Evolutionary conservation across 2,888 invertebrate species (phyloP), one percentile per base, ranked within the genome.

Genomic region (Agrochola lychnidis): DNA sequence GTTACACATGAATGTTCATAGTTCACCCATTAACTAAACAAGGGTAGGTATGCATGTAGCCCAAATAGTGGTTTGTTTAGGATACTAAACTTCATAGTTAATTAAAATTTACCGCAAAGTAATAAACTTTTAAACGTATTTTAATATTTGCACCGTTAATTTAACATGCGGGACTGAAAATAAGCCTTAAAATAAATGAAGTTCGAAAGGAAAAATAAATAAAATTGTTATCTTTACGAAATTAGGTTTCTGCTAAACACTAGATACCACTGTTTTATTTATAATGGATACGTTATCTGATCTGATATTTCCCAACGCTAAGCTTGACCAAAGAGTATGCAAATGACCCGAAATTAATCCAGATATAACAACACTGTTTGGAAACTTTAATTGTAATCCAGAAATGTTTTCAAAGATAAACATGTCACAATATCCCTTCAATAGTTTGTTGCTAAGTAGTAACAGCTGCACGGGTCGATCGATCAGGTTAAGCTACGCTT

Each of bases 11-110:
- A 25, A 14, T n/a, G 30, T 48, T 57, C 9, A 51, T n/a, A 68
- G 56, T 81, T 68, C 45, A n/a, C n/a, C 48, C 56, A 73, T 73
- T 63, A 51, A 62, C 25, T 30, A 1, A 30, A n/a, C n/a, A n/a
- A n/a, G n/a, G n/a, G n/a, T n/a, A n/a, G n/a, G n/a, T n/a, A n/a
- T n/a, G n/a, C n/a, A 64, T 57, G 19, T 59, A 45, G 63, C 68
- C 62, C 68, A 42, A 68, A 57, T 22, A 45, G 63, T 74, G 42
- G 68, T 78, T 76, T 78, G 57, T 68, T 73, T 57, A 48, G 56
- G 75, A 14, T 63, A 74, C n/a, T n/a, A 16, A 56, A 57, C 25
- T 56, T n/a, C n/a, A n/a, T n/a, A 53, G 1, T 53, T n/a, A n/a
- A 56, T n/a, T 12, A 53, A 56, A 56, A 56, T 56, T 2, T 42